Conservation (phyloP, 2,888 invertebrate genomes). For the Caenorhabditis afra region DNA sequence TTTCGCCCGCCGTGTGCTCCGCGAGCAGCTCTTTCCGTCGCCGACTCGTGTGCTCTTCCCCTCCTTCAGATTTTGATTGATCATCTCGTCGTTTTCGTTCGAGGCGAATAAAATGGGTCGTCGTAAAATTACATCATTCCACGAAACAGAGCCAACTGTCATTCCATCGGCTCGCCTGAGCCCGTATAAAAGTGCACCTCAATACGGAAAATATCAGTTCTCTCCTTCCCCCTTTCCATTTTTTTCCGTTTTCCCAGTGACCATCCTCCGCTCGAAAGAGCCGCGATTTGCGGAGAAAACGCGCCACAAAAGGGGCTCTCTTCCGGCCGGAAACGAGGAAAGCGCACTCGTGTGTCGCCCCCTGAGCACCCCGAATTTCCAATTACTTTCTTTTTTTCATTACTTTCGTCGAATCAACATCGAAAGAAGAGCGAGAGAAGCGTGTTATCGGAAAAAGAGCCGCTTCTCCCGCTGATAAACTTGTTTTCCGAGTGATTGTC, state of each 20-base stretch:
- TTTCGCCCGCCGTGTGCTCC: not conserved
- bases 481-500: not conserved
- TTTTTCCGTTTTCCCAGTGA: too few relatives aligned
- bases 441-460: not conserved
- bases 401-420: constrained; percentile 26
- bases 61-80: constrained; percentile 47
- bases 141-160: constrained; percentile 54
- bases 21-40: not conserved
- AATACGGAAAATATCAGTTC: not conserved
- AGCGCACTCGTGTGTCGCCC: constrained; percentile 49
- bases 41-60: not conserved
- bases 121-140: constrained; percentile 45
- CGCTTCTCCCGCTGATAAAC: constrained; percentile 15
- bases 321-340: constrained; percentile 46
- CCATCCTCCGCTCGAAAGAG: too few relatives aligned
- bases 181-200: constrained; percentile 41
- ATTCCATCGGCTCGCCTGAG: constrained; percentile 9
- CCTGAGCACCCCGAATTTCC: constrained; percentile 17
- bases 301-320: constrained; percentile 1
- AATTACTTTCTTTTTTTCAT: constrained; percentile 40
- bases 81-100: constrained; percentile 15
- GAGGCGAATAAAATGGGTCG: constrained; percentile 3
- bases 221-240: constrained; percentile 3
- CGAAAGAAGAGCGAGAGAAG: not conserved
- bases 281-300: constrained; percentile 6